Base-by-base conservation (phyloP, 2,113 vertebrate genomes). In the Hippocampus guttulatus region DNA sequence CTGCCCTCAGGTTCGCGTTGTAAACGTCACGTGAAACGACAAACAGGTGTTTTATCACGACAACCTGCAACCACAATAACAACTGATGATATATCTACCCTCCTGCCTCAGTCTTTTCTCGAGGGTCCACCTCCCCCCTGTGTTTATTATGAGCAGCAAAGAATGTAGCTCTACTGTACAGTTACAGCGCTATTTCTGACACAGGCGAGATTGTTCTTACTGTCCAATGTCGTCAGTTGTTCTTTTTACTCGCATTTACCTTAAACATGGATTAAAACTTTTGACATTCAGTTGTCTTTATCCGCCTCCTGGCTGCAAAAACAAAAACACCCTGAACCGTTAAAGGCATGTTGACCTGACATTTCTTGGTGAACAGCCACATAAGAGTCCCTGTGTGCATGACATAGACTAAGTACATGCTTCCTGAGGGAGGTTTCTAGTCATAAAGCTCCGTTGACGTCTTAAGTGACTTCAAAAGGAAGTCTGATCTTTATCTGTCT, bases 101-200 rank as follows among this genome's bases (percentile, higher is more conserved):
- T 16, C 20, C 16, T 14, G 25, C 73, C 47, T 64, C 27, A 58
- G 74, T 49, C 27, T 52, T 69, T 33, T 33, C 30, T 33, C 30
- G 4, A 33, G 4, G 30, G 30, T 33, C 30, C 30, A 33, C 30
- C 30, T 33, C 30, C 30, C 84, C 76, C 74, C 71, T 71, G 75
- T 80, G 74, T 86, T 84, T 81, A 79, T 85, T 71, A 85, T 85
- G 80, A 80, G 68, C 64, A 79, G 87, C 75, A 80, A 87, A 87
- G 85, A 88, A 88, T 88, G 79, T 69, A 76, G 77, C 67, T 74
- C 67, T 75, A 80, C 73, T 73, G 74, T 74, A 72, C n/a, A 20
- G 51, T 8, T 8, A 8, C 51, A 52, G 51, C 51, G 20, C n/a
- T 23, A 43, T 10, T 43, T 12, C 41, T 43, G 41, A 43, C 11